Evolutionary conservation across 2,113 vertebrate genomes (phyloP).

Genomic region (Cettia cetti): DNA sequence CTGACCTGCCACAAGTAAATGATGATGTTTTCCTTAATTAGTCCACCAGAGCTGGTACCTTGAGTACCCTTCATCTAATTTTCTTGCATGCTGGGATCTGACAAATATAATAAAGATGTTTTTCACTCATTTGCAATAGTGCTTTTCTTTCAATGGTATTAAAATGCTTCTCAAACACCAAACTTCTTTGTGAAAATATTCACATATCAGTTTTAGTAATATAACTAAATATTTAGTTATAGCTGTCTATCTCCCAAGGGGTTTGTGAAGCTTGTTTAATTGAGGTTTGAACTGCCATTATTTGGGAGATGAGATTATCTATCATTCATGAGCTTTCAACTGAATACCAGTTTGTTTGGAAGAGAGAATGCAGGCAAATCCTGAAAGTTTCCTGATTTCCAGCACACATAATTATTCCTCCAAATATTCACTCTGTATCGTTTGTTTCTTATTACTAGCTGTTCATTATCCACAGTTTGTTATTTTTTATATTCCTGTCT

Average conservation of each 20-base stretch:
- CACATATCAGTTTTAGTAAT: not conserved
- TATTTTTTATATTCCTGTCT: not conserved
- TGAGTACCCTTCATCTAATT: not conserved
- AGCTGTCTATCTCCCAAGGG: slow-evolving; percentile 7
- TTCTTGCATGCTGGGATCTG: not conserved
- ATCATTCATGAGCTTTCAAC: slow-evolving; percentile 53
- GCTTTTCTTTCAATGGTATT: not conserved
- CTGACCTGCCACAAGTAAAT: not conserved
- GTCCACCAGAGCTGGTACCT: not conserved
- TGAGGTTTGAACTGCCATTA: slow-evolving; percentile 44
- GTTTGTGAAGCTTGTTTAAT: slow-evolving; percentile 44
- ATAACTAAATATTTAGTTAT: slow-evolving; percentile 10
- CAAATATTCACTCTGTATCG: not conserved
- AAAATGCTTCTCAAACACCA: not conserved
- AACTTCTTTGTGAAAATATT: slow-evolving; percentile 4
- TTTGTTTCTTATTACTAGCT: not conserved
- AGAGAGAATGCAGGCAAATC: not conserved
- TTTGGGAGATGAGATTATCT: slow-evolving; percentile 54
- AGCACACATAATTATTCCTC: slow-evolving; percentile 32
- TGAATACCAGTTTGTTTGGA: not conserved
- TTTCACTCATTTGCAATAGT: not conserved
- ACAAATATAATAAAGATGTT: not conserved
- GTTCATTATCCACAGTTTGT: not conserved
- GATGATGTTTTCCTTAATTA: slow-evolving; percentile 1
- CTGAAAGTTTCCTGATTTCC: slow-evolving; percentile 29